Evolutionary conservation across 2,888 invertebrate genomes (phyloP), one percentile per base, ranked within the genome.

Genomic region (Mythimna albipuncta): DNA sequence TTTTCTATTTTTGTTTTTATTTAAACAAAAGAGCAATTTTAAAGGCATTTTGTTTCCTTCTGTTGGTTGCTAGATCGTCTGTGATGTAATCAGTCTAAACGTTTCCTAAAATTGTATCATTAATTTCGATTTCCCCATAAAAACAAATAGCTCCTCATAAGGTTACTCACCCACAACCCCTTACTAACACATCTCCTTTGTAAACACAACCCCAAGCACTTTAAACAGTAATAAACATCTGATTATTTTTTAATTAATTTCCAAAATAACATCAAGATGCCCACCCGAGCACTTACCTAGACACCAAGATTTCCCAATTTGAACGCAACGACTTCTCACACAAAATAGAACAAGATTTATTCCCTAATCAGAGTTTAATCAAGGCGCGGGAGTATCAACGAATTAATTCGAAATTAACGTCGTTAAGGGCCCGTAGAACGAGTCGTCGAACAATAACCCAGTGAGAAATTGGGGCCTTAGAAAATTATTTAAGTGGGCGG

Each of bases 361-460:
- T 89, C 87, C 77, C 88, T 93, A 94, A 95, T 94, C 93, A 93
- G 89, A 89, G 87, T 93, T 94, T 95, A 95, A 95, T 95, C 94
- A 95, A 93, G 91, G 86, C 79, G 85, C 85, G 89, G 88, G 87
- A 88, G 90, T 90, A 91, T 92, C 90, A 87, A 90, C 89, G 91
- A 95, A 94, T 95, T 94, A 95, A 94, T 94, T 93, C 90, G 83
- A 90, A 94, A 94, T 94, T 94, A 94, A 92, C 91, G 89, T 90
- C 93, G 90, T 92, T 91, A 88, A 88, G 88, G 86, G 87, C 87
- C 87, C 87, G 82, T 88, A 82, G 78, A 85, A 87, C 88, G 88
- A 88, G 87, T 87, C 86, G 84, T 85, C 88, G 89, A 91, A 93
- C 93, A 94, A 94, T 94, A 93, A 93, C 93, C 92, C 92, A 89